phyloP scores from a whole-genome alignment of 2,888 invertebrate genomes.

The Ichneumoninae sp. region DNA sequence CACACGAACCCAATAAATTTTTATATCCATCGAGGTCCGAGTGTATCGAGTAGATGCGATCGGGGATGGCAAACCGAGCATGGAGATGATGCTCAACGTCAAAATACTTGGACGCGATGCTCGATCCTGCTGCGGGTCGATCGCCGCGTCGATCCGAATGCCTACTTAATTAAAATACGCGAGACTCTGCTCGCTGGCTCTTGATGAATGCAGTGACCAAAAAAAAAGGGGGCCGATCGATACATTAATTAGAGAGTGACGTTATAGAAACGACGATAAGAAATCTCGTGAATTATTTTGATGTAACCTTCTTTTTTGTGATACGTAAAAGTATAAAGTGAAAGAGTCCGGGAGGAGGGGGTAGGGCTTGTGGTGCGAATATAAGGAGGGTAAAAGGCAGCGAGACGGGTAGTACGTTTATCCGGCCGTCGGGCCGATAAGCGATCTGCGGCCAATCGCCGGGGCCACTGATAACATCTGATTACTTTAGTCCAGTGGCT shows the following conservation, averaged over 20 bases:
- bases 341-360: neutral
- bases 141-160: neutral
- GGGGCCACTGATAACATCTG: constrained; percentile 77
- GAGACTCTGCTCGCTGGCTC: neutral
- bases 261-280: constrained; percentile 8
- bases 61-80: constrained; percentile 13
- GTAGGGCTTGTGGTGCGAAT: constrained; percentile 31
- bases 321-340: neutral
- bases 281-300: constrained; percentile 35
- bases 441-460: constrained; percentile 76
- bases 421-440: constrained; percentile 74
- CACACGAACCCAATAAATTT: neutral
- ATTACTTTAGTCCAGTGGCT: constrained; percentile 74
- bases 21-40: constrained; percentile 6
- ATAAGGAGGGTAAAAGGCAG: constrained; percentile 57
- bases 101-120: constrained; percentile 47
- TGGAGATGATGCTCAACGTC: constrained; percentile 39
- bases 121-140: neutral
- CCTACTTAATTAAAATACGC: constrained; percentile 14
- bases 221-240: constrained; percentile 32
- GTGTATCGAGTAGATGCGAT: constrained; percentile 44
- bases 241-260: constrained; percentile 49
- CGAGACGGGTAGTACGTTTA: constrained; percentile 74
- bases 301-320: neutral
- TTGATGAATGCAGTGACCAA: neutral